Conservation (phyloP, 2,797 vertebrate genomes). For the Chrysocyon brachyurus region DNA sequence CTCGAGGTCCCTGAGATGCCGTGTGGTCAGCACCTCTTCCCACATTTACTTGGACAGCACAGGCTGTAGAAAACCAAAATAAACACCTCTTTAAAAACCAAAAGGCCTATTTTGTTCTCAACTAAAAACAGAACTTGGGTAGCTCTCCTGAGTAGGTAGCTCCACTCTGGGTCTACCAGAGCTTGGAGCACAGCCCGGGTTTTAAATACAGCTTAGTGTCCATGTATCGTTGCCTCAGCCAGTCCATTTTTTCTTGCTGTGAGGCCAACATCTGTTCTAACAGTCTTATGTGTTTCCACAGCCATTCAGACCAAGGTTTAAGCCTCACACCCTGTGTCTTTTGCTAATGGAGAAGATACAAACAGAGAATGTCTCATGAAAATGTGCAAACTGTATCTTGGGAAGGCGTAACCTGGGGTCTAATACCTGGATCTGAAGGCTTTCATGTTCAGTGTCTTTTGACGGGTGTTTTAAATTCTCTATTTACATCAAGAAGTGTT, state of each 20-base stretch:
- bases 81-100: background rate
- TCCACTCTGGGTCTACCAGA: background rate
- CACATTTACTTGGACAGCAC: background rate
- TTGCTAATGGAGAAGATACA: background rate
- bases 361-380: background rate
- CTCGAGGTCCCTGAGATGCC: background rate
- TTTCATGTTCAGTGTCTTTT: background rate
- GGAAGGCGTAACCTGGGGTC: background rate
- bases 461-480: background rate
- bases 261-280: background rate
- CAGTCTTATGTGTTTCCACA: background rate
- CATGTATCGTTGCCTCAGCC: background rate
- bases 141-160: background rate
- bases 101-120: conserved; percentile 41
- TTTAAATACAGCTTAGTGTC: background rate
- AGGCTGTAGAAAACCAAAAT: conserved; percentile 42
- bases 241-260: background rate
- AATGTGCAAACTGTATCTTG: background rate
- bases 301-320: background rate
- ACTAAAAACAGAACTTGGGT: background rate
- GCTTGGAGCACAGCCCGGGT: background rate
- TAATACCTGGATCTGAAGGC: background rate
- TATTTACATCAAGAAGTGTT: background rate
- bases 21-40: background rate
- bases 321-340: background rate